Evolutionary conservation across 2,113 vertebrate species (phyloP), one percentile per base, ranked within the genome.

Genomic region (Campylorhamphus procurvoides): DNA sequence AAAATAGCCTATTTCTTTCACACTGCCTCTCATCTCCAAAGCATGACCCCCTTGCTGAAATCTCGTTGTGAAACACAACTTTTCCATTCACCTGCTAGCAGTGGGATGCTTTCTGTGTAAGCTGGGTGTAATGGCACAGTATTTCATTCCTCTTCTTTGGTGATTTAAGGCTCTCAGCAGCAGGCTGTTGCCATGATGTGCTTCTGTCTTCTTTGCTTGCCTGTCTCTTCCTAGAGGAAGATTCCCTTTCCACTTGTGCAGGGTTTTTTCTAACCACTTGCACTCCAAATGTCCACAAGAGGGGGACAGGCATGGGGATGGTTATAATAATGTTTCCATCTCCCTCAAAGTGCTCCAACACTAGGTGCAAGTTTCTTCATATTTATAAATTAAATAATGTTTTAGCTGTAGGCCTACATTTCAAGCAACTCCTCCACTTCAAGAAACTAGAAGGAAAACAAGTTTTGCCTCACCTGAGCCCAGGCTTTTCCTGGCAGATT

Each of bases 1-100:
- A 73, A 95, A 89, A 69, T 42, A 81, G 29, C 35, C 52, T n/a
- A 4, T 56, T 86, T 76, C 68, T 94, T 92, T 52, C 52, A 29
- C 56, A 49, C 15, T 52, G 50, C 15, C 55, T 85, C 60, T 90
- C 77, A 18, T 64, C 83, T 84, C 56, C 62, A 69, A 66, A 85
- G 37, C 52, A 47, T 47, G 59, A 87, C 52, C 28, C 18, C 17
- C 33, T 63, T 55, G 46, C 68, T 62, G 56, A 66, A 91, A 84
- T 52, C 47, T 31, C 18, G 19, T 42, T 66, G 31, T 92, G 80
- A 94, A 94, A 82, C 69, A 59, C 0, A 1, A 29, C 29, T 75
- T 81, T 85, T 29, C n/a, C 14, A 5, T 75, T 87, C 78, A 69
- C 67, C 46, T 79, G 73, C 39, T 78, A 24, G 42, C 69, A 69